These are phyloP conservation scores for Aphidius ervi DNA, from an alignment of 1,140 invertebrate species.

Conservation along the genomic window DNA sequence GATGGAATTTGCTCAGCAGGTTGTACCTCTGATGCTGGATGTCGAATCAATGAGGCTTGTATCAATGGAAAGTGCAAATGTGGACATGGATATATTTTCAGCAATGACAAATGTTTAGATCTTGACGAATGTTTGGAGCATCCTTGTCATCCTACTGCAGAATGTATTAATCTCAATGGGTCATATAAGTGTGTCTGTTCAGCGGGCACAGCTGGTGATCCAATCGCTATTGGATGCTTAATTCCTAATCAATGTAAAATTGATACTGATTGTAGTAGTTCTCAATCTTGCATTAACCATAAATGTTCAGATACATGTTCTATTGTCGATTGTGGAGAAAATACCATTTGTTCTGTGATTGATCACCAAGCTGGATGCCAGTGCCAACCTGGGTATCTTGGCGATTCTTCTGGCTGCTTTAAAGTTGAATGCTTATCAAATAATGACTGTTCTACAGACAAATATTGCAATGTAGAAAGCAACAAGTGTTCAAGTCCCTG, in stretches of 20 bases:
- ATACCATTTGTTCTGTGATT: slow-evolving; percentile 67
- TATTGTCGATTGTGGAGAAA: slow-evolving; percentile 63
- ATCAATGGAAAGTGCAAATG: slow-evolving; percentile 75
- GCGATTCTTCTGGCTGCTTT: slow-evolving; percentile 78
- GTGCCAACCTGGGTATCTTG: slow-evolving; percentile 75
- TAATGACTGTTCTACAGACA: slow-evolving; percentile 70
- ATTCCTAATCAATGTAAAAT: slow-evolving; percentile 67
- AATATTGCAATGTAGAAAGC: slow-evolving; percentile 66
- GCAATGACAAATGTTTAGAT: slow-evolving; percentile 66
- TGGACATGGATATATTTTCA: slow-evolving; percentile 64
- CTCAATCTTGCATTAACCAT: slow-evolving; percentile 66
- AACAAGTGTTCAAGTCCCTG: slow-evolving; percentile 81
- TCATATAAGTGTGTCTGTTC: slow-evolving; percentile 78
- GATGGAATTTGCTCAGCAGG: slow-evolving; percentile 77
- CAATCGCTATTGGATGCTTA: slow-evolving; percentile 68
- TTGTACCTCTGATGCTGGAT: slow-evolving; percentile 77
- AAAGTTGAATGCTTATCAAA: slow-evolving; percentile 77
- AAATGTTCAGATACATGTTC: slow-evolving; percentile 75
- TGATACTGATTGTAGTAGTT: slow-evolving; percentile 67
- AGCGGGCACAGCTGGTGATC: slow-evolving; percentile 73
- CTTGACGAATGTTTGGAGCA: slow-evolving; percentile 74
- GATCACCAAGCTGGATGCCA: slow-evolving; percentile 67
- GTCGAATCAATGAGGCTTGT: slow-evolving; percentile 75
- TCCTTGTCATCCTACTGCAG: slow-evolving; percentile 75
- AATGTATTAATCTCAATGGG: slow-evolving; percentile 75